Evolutionary conservation across 2,797 vertebrate genomes (phyloP).

Genomic region (Bradypodion pumilum): DNA sequence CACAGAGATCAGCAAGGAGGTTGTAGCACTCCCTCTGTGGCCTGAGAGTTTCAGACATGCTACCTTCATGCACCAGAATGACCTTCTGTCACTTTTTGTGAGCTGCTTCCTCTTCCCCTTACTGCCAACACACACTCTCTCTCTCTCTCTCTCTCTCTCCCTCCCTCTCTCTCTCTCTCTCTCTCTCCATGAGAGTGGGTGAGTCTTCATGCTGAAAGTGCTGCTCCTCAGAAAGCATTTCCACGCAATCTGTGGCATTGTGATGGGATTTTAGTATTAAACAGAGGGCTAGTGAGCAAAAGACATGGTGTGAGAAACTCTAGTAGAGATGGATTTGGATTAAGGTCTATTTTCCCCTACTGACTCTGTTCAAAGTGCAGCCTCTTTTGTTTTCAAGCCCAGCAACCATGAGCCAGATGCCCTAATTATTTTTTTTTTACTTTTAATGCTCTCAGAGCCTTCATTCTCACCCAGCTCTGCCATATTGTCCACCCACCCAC

Average conservation of each 20-base stretch:
- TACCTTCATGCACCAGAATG: not conserved
- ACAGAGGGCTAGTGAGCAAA: not conserved
- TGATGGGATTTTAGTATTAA: not conserved
- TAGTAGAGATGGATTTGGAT: not conserved
- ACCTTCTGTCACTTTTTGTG: not conserved
- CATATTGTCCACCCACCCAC: not conserved
- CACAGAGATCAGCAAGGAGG: not conserved
- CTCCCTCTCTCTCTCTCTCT: accelerated
- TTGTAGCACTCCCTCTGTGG: not conserved
- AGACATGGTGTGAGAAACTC: not conserved
- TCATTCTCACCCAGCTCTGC: not conserved
- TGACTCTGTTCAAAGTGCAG: not conserved
- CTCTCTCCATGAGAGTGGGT: not conserved
- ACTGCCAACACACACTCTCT: accelerated
- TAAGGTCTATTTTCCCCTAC: not conserved
- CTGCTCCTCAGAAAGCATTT: not conserved
- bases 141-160: accelerated
- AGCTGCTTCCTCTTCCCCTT: not conserved
- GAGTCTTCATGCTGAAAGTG: not conserved
- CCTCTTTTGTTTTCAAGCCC: not conserved
- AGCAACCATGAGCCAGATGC: not conserved
- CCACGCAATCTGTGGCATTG: not conserved
- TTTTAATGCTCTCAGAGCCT: not conserved
- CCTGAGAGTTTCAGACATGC: not conserved
- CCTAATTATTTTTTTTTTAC: no score